A percentile compares a stretch with the other conserved stretches of the same genome.
Evolutionary conservation across 2,113 vertebrate species (phyloP).

Genomic region (Chionodraco myersi): DNA sequence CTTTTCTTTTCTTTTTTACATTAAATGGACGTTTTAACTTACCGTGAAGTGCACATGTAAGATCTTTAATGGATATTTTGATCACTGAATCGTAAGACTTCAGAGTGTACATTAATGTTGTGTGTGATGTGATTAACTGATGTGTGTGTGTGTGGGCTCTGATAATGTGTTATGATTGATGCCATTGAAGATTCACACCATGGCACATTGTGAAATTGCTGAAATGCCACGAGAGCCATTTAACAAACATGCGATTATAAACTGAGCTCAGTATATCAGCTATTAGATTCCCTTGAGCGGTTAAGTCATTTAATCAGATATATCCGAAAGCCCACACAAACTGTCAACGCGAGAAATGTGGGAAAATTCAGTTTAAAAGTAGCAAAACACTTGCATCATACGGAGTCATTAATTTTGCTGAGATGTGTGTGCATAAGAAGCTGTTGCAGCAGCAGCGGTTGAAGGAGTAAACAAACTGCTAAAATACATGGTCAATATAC

Average conservation of each 20-base stretch:
- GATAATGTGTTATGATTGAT: slow-evolving; percentile 47
- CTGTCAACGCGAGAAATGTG: slow-evolving; percentile 48
- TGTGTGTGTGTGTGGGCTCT: slow-evolving; percentile 24
- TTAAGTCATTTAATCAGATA: slow-evolving; percentile 48
- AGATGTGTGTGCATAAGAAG: slow-evolving; percentile 24
- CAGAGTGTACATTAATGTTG: slow-evolving; percentile 6
- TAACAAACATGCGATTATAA: slow-evolving; percentile 61
- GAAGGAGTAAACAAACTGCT: slow-evolving; percentile 56
- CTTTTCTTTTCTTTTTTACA: neutral
- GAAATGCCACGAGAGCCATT: slow-evolving; percentile 62
- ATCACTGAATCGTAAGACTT: slow-evolving; percentile 16
- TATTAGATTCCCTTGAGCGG: slow-evolving; percentile 41
- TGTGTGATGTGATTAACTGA: slow-evolving; percentile 40
- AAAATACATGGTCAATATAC: slow-evolving; percentile 41
- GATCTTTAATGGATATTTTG: slow-evolving; percentile 13
- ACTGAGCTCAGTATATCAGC: slow-evolving; percentile 44
- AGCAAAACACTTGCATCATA: slow-evolving; percentile 61
- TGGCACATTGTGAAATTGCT: slow-evolving; percentile 27
- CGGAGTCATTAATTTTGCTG: slow-evolving; percentile 49
- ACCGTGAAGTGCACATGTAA: slow-evolving; percentile 2
- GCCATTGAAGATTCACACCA: slow-evolving; percentile 29
- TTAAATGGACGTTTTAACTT: slow-evolving; percentile 14
- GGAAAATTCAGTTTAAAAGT: slow-evolving; percentile 48
- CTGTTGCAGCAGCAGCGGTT: slow-evolving; percentile 15
- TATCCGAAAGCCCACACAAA: slow-evolving; percentile 43